Evolutionary conservation across 2,113 vertebrate species (phyloP), one percentile per base, ranked within the genome.

Genomic region (Ceratotherium simum): DNA sequence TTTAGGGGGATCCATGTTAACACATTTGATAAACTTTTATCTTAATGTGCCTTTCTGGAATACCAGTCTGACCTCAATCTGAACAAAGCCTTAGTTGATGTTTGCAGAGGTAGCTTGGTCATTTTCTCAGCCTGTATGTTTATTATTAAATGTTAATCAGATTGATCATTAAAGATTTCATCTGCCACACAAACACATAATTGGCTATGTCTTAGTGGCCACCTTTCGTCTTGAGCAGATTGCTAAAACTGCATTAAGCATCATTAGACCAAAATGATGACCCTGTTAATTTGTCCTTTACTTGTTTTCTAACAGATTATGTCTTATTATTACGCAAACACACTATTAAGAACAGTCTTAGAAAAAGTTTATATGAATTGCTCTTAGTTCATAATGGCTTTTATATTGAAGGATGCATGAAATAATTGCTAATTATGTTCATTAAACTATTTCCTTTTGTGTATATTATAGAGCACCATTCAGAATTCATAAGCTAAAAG

Each of bases 101-200:
- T 98, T 98, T 97, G 96, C 97, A 91, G 97, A 98, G 98, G 98
- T 98, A 98, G 97, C 93, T 81, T 80, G 62, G 93, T 97, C 96
- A n/a, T 98, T 98, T 97, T 97, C 96, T 73, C 98, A 95, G 98
- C 92, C 98, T 98, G 97, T 96, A 98, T 99, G 97, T 99, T 99
- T 99, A 97, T 99, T 98, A 98, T 98, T 97, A 96, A 98, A 98
- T 99, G 98, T 97, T 99, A 99, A 99, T 99, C 98, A 99, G 98
- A 98, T 98, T 99, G 98, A 97, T 98, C 98, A 98, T 99, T 99
- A 99, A 99, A 99, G 99, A 98, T 99, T 99, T 99, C 98, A 99
- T 98, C 98, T 99, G 98, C 98, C 98, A 98, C 98, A 97, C 95
- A 96, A 98, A 98, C 97, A 96, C 96, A 96, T 99, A 99, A 99